Percentiles rank a stretch among this genome's conserved stretches.
Conservation (phyloP, 2,888 invertebrate genomes). For the Drosophila testacea region DNA sequence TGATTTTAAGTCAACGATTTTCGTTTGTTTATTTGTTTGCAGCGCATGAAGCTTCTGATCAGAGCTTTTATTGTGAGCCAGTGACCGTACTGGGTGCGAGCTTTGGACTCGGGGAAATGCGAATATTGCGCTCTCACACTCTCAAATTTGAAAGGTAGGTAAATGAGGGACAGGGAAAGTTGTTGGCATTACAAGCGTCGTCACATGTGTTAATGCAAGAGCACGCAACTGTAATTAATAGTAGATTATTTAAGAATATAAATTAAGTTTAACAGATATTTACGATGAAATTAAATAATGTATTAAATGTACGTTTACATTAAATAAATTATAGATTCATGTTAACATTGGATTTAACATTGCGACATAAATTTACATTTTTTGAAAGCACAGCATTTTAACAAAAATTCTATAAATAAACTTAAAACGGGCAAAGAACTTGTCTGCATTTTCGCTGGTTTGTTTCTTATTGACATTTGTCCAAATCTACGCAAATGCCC, state of each 20-base stretch:
- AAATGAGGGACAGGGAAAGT: slow-evolving; percentile 54
- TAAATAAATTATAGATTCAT: not conserved
- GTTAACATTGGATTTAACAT: slow-evolving; percentile 1
- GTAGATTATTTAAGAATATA: not conserved
- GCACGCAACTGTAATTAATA: not conserved
- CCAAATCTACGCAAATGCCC: slow-evolving; percentile 63
- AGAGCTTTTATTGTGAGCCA: slow-evolving; percentile 36
- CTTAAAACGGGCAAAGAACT: not conserved
- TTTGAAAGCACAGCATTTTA: not conserved
- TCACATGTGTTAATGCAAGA: slow-evolving; percentile 4
- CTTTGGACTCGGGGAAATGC: slow-evolving; percentile 33
- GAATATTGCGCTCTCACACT: slow-evolving; percentile 19
- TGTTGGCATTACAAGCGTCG: slow-evolving; percentile 55
- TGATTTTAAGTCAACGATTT: slow-evolving; percentile 1
- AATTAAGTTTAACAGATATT: not conserved
- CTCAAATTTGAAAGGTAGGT: slow-evolving; percentile 43
- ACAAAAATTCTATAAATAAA: slow-evolving; percentile 2
- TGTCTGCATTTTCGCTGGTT: not conserved
- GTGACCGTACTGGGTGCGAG: slow-evolving; percentile 6
- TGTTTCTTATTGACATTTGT: not conserved
- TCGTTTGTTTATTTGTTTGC: slow-evolving; percentile 19
- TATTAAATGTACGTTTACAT: not conserved
- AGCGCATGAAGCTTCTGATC: slow-evolving; percentile 30
- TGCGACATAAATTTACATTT: not conserved
- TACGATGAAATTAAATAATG: not conserved